Base-by-base conservation (phyloP, 1,140 invertebrate genomes). In the Drosophila serrata region DNA sequence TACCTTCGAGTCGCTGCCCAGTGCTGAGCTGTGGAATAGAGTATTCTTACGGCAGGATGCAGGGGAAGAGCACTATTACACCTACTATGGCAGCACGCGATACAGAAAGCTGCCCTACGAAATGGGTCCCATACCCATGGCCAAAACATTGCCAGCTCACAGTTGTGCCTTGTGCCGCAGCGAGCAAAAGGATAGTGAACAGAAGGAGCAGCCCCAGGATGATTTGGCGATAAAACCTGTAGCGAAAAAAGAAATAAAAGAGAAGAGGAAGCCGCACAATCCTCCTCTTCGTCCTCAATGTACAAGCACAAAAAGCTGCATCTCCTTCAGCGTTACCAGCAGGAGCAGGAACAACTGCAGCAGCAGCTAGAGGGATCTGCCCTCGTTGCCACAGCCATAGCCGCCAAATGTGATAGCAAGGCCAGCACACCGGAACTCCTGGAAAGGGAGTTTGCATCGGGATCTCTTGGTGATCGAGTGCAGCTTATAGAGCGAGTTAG, bases 91-190 rank as follows among this genome's bases (percentile, higher is more conserved):
- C 19, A 77, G 73, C 7, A 92, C 90, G 33, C 94, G 78, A 94
- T 95, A 70, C 95, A 96, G 92, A 11, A 94, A 96, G 61, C 93
- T 97, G 74, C 97, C 97, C 0, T 97, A 97, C 81, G 96, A 97
- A 92, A 95, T 96, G 81, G 95, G 94, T 15, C 93, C 94, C 56
- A 93, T 95, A 76, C 95, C 94, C 64, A 94, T 94, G 49, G 86
- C 95, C 31, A 70, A 55, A 6, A 91, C 84, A 5, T 48, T 76
- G 46, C 29, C 76, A 17, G 69, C 45, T 7, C 80, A 88, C 40
- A 67, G 93, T 79, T 92, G 93, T 17, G 85, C 94, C 15, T 17
- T 92, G 7, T 91, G 91, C 31, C 61, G 79, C 0, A 53, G 45
- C 17, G 53, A 62, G 27, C 40, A 43, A 19, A 59, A 42, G 19